Evolutionary conservation across 37 sponge, comb jelly and placozoan genomes (phyloP).

Genomic region (Cliona cf. orientalis): DNA sequence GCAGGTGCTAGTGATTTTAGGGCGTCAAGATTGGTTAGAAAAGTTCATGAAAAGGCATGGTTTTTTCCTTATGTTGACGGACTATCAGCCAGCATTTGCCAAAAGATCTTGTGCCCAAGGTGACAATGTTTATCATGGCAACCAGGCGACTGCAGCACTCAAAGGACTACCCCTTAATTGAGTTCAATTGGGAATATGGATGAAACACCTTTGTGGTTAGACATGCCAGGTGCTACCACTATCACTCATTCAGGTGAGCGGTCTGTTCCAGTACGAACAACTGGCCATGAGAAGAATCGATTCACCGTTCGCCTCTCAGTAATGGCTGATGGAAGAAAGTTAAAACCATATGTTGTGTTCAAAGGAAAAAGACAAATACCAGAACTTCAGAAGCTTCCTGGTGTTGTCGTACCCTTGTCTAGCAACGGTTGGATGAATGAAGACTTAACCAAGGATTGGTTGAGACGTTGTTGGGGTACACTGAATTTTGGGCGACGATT

Average conservation of each 20-base stretch:
- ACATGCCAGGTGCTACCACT: conserved; percentile 69
- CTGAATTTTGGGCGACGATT: conserved; percentile 45
- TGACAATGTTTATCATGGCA: conserved; percentile 16
- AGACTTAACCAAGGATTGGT: conserved; percentile 56
- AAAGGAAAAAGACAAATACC: conserved; percentile 50
- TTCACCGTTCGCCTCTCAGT: no score
- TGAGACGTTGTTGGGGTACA: conserved; percentile 37
- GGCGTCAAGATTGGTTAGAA: conserved; percentile 8
- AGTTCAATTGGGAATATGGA: conserved; percentile 42
- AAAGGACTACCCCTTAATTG: conserved; percentile 2
- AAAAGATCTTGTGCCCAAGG: conserved; percentile 40
- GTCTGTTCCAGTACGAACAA: conserved; percentile 62
- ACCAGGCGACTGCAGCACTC: conserved; percentile 12
- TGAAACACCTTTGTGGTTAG: conserved; percentile 73
- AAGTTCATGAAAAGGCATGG: conserved; percentile 42
- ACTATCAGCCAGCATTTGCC: conserved; percentile 57
- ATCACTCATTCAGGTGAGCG: conserved; percentile 40
- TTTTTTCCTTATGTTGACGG: conserved; percentile 34
- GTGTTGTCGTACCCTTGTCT: conserved; percentile 36
- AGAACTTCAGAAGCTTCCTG: conserved; percentile 16
- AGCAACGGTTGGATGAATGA: conserved; percentile 72
- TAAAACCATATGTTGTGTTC: conserved; percentile 65
- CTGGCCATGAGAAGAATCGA: conserved; percentile 65
- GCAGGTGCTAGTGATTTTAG: not conserved
- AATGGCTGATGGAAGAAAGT: conserved; percentile 60